Evolutionary conservation across 2,113 vertebrate genomes (phyloP).

Genomic region (Stomatorhinus ivindoensis): DNA sequence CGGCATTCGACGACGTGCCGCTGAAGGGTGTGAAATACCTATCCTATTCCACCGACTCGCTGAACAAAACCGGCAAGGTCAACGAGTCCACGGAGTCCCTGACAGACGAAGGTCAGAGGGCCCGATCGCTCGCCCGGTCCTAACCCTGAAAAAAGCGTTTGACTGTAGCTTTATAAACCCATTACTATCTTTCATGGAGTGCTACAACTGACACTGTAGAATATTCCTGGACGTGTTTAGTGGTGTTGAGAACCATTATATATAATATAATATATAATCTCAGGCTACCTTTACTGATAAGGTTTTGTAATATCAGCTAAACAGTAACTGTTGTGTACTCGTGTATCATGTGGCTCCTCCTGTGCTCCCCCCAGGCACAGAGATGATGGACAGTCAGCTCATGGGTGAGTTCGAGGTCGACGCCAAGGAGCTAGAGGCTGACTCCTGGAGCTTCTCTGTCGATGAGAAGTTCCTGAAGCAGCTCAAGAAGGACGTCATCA

Average conservation of each 20-base stretch:
- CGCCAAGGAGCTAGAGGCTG: constrained; percentile 79
- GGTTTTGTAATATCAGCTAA: neutral
- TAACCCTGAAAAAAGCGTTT: no score
- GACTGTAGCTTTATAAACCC: neutral
- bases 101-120: constrained; percentile 80
- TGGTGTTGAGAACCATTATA: neutral
- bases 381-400: constrained; percentile 91
- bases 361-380: constrained; percentile 64
- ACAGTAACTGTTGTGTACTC: neutral
- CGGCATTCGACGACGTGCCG: constrained; percentile 80
- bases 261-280: neutral
- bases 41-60: constrained; percentile 90
- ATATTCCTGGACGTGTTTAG: neutral
- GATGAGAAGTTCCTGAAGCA: constrained; percentile 78
- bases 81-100: constrained; percentile 90
- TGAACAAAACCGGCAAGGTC: constrained; percentile 82
- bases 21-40: constrained; percentile 77
- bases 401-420: constrained; percentile 90
- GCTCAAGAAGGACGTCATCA: constrained; percentile 81
- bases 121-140: constrained; percentile 7
- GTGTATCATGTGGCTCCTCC: neutral
- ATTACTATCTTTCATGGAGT: neutral
- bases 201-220: neutral
- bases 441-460: constrained; percentile 89
- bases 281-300: neutral